Evolutionary conservation across 2,797 vertebrate species (phyloP).

Genomic region (Cottoperca gobio): DNA sequence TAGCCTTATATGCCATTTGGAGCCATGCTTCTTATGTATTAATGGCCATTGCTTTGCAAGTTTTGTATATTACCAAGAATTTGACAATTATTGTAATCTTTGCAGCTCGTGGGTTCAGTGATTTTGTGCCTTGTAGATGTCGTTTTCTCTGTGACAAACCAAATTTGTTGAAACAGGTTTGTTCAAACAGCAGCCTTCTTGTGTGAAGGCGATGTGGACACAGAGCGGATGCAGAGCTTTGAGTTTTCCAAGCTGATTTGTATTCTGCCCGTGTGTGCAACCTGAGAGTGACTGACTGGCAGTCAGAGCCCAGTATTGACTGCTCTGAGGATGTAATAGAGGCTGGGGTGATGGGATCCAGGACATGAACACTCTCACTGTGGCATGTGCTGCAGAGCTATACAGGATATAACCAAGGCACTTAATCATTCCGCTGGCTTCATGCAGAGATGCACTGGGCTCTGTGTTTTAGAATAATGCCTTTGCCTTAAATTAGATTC

Average conservation of each 20-base stretch:
- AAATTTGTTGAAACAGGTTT: constrained; percentile 11
- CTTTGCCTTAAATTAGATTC: constrained; percentile 79
- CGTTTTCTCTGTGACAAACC: constrained; percentile 22
- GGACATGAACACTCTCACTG: constrained; percentile 76
- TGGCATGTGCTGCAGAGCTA: constrained; percentile 75
- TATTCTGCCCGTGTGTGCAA: constrained; percentile 75
- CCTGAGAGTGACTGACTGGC: constrained; percentile 79
- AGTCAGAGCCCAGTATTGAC: constrained; percentile 80
- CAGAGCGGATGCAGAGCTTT: constrained; percentile 53
- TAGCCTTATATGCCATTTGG: neutral
- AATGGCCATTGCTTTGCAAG: neutral
- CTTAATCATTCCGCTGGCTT: constrained; percentile 74
- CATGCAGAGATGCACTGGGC: constrained; percentile 63
- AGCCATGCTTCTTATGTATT: neutral
- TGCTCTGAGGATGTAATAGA: constrained; percentile 82
- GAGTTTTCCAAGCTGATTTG: constrained; percentile 70
- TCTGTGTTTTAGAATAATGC: constrained; percentile 78
- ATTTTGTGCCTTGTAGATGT: neutral
- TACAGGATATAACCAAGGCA: constrained; percentile 73
- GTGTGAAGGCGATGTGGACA: constrained; percentile 50
- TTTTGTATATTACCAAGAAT: neutral
- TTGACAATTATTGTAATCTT: neutral
- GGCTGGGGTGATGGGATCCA: constrained; percentile 79
- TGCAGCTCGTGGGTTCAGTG: neutral
- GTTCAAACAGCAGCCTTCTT: constrained; percentile 32